Conservation (phyloP, 2,888 invertebrate species). For the Drosophila glabriapex region DNA sequence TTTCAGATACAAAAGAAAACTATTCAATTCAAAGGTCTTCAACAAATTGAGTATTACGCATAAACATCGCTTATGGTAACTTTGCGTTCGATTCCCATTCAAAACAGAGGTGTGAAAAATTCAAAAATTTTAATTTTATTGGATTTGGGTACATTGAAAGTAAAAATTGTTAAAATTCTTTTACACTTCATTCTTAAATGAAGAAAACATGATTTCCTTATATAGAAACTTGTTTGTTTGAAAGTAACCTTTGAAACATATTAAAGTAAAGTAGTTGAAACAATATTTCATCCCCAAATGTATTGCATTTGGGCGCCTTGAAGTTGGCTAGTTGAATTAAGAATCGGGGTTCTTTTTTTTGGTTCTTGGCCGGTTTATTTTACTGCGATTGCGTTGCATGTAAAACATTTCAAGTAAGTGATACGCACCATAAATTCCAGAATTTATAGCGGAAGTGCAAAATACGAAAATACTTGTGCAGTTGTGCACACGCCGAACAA, state of each 20-base stretch:
- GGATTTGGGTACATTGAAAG: not conserved
- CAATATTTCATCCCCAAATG: constrained; percentile 9
- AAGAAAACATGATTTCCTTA: not conserved
- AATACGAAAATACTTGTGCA: constrained; percentile 75
- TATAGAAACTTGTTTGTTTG: not conserved
- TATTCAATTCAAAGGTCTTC: not conserved
- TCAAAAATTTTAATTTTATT: not conserved
- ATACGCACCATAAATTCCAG: constrained; percentile 77
- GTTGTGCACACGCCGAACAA: constrained; percentile 41
- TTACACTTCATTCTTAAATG: not conserved
- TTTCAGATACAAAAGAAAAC: not conserved
- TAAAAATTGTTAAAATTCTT: not conserved
- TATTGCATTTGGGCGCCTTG: constrained; percentile 7
- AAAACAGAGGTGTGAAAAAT: not conserved
- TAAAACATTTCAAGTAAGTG: constrained; percentile 76
- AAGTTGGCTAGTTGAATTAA: constrained; percentile 26
- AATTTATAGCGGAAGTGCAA: constrained; percentile 80
- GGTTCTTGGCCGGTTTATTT: constrained; percentile 1
- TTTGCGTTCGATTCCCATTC: not conserved
- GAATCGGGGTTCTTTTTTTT: constrained; percentile 11
- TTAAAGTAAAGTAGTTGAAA: not conserved
- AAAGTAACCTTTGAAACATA: not conserved
- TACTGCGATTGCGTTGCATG: constrained; percentile 54
- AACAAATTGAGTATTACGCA: not conserved
- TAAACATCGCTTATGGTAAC: not conserved